Evolutionary conservation across 2,888 invertebrate species (phyloP).

Genomic region (Leptopilina drosophilae): DNA sequence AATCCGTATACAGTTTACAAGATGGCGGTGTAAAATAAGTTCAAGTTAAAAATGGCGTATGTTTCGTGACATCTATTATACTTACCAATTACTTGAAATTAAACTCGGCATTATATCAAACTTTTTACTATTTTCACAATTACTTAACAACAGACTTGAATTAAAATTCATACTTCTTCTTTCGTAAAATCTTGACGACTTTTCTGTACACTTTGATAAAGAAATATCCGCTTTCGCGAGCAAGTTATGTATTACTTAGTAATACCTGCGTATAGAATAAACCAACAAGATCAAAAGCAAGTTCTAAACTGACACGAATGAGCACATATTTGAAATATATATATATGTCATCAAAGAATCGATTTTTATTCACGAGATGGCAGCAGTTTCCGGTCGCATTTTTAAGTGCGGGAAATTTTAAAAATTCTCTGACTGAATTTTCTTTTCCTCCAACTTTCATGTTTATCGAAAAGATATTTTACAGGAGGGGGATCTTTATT

Average conservation of each 20-base stretch:
- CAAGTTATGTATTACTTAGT: background rate
- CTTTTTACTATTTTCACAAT: slow-evolving; percentile 75
- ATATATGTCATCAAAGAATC: background rate
- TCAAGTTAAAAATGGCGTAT: slow-evolving; percentile 64
- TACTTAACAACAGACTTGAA: slow-evolving; percentile 72
- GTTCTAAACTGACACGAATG: slow-evolving; percentile 5
- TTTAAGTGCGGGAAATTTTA: background rate
- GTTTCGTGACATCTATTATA: slow-evolving; percentile 58
- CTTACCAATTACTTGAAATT: slow-evolving; percentile 83
- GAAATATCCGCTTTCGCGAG: slow-evolving; percentile 35
- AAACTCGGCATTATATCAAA: slow-evolving; percentile 81
- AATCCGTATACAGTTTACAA: slow-evolving; percentile 56
- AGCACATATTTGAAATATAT: background rate
- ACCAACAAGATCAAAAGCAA: slow-evolving; percentile 13
- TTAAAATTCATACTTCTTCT: slow-evolving; percentile 76
- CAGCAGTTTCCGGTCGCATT: background rate
- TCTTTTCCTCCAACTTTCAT: too few relatives aligned
- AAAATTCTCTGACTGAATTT: background rate
- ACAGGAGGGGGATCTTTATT: background rate
- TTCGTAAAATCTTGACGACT: slow-evolving; percentile 74
- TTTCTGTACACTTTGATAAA: slow-evolving; percentile 42
- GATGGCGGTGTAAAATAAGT: slow-evolving; percentile 60
- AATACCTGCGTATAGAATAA: background rate
- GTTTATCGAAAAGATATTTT: background rate
- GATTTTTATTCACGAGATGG: slow-evolving; percentile 12